These are phyloP conservation scores for Mercenaria mercenaria DNA, from an alignment of 1,140 invertebrate species.

Conservation along the genomic window DNA sequence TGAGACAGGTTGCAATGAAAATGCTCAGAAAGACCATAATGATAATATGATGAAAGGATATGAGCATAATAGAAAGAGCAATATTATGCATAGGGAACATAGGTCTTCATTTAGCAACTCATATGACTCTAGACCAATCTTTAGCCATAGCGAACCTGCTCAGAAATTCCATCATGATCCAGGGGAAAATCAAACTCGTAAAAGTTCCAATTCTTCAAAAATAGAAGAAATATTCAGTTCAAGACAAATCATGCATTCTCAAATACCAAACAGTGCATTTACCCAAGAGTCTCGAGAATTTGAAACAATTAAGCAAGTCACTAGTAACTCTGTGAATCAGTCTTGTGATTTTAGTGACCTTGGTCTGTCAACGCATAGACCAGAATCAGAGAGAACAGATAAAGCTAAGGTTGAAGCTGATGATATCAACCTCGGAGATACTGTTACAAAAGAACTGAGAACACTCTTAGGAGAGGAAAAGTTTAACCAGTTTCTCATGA, in stretches of 20 bases:
- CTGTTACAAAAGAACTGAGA: conserved; percentile 67
- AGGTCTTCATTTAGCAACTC: conserved; percentile 9
- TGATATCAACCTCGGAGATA: conserved; percentile 65
- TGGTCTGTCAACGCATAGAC: conserved; percentile 75
- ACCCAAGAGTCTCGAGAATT: conserved; percentile 49
- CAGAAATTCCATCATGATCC: neutral
- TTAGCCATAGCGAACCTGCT: conserved; percentile 28
- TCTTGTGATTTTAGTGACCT: conserved; percentile 65
- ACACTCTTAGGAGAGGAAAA: conserved; percentile 74
- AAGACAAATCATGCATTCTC: conserved; percentile 27
- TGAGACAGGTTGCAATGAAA: neutral
- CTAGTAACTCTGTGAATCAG: conserved; percentile 3
- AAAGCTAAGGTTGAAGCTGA: conserved; percentile 13
- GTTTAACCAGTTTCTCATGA: conserved; percentile 73
- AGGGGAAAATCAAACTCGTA: neutral
- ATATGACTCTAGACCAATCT: conserved; percentile 12
- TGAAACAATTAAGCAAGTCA: conserved; percentile 24
- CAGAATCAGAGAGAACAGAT: conserved; percentile 55
- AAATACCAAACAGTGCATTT: neutral
- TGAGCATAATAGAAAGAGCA: neutral
- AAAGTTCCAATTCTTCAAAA: conserved; percentile 37
- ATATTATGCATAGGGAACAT: neutral
- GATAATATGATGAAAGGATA: neutral
- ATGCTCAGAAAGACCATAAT: neutral
- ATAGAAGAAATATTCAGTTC: conserved; percentile 61